Percentiles rank a stretch among this genome's conserved stretches.
phyloP scores from a whole-genome alignment of 2,113 vertebrate genomes.

The Eurystomus gularis region DNA sequence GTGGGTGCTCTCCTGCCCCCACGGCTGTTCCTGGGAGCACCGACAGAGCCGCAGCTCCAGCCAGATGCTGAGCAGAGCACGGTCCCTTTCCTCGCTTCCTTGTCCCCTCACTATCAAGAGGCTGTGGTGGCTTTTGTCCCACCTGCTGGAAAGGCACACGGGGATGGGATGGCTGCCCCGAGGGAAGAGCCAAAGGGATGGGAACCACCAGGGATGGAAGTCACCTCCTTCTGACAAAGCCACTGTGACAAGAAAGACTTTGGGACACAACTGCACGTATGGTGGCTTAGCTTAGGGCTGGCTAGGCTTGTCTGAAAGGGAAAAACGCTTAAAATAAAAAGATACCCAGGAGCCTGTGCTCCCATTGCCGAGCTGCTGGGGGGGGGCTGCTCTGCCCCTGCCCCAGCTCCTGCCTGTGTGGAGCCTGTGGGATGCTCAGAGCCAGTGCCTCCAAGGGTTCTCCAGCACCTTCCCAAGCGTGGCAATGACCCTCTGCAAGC shows the following conservation, averaged over 20 bases:
- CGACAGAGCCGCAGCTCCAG: neutral
- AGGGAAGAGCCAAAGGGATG: neutral
- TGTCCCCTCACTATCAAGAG: neutral
- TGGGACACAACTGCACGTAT: accelerated
- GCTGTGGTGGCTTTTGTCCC: neutral
- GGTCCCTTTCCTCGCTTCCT: neutral
- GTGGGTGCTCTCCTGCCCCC: neutral
- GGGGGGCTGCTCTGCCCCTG: neutral
- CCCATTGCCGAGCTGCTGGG: neutral
- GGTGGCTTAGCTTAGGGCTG: neutral
- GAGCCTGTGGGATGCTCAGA: neutral
- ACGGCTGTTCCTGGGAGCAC: neutral
- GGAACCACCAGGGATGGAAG: neutral
- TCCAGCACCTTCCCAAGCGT: accelerated
- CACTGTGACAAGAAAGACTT: neutral
- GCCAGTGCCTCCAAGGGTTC: accelerated
- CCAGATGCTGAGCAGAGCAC: neutral
- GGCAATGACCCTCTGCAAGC: accelerated
- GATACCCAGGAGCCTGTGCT: neutral
- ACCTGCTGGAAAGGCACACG: accelerated
- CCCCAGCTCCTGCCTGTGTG: neutral
- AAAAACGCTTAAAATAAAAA: neutral
- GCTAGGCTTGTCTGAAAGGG: accelerated
- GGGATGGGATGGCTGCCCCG: accelerated
- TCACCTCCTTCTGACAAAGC: neutral